phyloP scores from a whole-genome alignment of 2,888 invertebrate genomes.

The Acronicta psi region DNA sequence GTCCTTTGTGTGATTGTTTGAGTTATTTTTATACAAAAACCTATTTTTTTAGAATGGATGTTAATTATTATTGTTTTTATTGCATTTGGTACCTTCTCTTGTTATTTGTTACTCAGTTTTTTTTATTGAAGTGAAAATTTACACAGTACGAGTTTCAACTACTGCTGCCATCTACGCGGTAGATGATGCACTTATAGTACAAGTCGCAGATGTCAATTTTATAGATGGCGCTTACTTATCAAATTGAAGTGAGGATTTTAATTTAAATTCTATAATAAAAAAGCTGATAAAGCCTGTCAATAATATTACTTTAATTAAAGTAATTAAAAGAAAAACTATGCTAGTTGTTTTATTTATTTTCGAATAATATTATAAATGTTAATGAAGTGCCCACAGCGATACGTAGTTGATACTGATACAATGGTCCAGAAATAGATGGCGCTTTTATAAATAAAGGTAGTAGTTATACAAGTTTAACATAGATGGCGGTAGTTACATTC shows the following conservation, averaged over 20 bases:
- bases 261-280: neutral
- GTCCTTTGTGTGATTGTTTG: neutral
- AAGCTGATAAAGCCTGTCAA: no score
- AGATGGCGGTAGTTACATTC: slow-evolving; percentile 19
- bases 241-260: neutral
- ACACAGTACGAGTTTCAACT: neutral
- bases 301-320: no score
- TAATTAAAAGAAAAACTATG: no score
- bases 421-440: slow-evolving; percentile 12
- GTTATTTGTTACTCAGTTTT: no score
- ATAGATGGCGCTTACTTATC: neutral
- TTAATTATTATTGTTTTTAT: no score
- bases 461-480: neutral
- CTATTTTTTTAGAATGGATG: neutral
- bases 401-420: neutral
- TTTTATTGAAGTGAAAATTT: no score
- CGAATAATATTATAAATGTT: neutral
- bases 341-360: no score
- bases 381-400: neutral
- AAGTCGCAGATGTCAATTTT: no score
- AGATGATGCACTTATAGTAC: neutral
- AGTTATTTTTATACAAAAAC: neutral
- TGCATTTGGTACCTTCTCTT: no score
- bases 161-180: slow-evolving; percentile 19
- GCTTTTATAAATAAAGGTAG: neutral